Evolutionary conservation across 1,140 invertebrate genomes (phyloP).

Genomic region (Augochlora pura): DNA sequence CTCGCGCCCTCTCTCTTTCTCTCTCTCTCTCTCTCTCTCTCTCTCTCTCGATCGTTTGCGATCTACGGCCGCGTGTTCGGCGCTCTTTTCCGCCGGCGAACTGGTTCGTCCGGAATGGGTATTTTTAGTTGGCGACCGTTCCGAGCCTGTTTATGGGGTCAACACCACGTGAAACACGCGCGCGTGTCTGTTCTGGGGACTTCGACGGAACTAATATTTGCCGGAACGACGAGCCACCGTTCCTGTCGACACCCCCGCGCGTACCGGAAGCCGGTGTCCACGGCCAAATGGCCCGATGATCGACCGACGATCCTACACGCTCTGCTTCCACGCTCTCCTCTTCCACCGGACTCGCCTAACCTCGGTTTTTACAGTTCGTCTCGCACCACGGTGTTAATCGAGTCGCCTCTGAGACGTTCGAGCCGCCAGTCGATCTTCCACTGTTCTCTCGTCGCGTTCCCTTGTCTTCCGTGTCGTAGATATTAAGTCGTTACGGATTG

Average conservation of each 20-base stretch:
- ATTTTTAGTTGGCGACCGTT: slow-evolving; percentile 62
- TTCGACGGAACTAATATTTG: slow-evolving; percentile 21
- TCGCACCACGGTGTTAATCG: background rate
- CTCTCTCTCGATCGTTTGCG: background rate
- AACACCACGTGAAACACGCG: slow-evolving; percentile 58
- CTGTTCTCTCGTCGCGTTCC: background rate
- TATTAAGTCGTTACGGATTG: background rate
- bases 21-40: background rate
- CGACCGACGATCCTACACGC: background rate
- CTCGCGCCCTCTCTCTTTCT: slow-evolving; percentile 9
- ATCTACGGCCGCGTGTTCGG: slow-evolving; percentile 6
- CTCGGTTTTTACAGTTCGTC: background rate
- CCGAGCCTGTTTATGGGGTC: slow-evolving; percentile 67
- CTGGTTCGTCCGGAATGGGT: slow-evolving; percentile 63
- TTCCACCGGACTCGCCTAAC: background rate
- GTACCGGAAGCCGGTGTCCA: background rate
- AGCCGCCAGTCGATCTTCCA: background rate
- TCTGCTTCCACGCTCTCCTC: too few relatives aligned
- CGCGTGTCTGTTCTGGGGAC: slow-evolving; percentile 1
- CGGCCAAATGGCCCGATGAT: background rate
- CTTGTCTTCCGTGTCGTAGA: too few relatives aligned
- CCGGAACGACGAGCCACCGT: background rate
- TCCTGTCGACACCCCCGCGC: background rate
- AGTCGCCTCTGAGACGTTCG: background rate
- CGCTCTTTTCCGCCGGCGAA: slow-evolving; percentile 55